phyloP scores from a whole-genome alignment of 2,888 invertebrate species.

The Morpho achilles region DNA sequence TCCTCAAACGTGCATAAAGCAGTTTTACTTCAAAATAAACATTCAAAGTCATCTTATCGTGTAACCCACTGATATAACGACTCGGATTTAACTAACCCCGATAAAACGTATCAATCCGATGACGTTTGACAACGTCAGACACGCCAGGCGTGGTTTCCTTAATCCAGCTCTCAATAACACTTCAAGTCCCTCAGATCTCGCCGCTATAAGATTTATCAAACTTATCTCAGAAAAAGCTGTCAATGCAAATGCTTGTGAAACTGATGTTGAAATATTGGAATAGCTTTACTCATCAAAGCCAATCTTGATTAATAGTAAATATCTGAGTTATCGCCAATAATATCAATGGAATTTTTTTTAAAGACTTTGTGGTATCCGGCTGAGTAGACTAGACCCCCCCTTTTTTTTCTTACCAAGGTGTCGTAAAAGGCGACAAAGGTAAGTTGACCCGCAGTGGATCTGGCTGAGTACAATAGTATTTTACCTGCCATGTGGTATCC shows the following conservation, averaged over 20 bases:
- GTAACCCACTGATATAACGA: conserved; percentile 5
- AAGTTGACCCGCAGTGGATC: too few species aligned
- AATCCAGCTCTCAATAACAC: conserved; percentile 29
- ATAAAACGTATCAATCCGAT: conserved; percentile 12
- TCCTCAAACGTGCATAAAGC: too few species aligned
- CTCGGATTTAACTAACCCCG: conserved; percentile 15
- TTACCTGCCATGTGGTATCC: too few species aligned
- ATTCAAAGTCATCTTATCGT: background rate
- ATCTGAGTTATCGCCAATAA: too few species aligned
- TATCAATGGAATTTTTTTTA: too few species aligned
- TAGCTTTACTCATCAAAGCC: background rate
- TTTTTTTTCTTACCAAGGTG: too few species aligned
- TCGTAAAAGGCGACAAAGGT: too few species aligned
- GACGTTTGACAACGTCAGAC: conserved; percentile 20
- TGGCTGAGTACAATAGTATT: too few species aligned
- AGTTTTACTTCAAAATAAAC: too few species aligned
- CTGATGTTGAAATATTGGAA: conserved; percentile 13
- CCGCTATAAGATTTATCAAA: conserved; percentile 30
- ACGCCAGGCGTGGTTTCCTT: conserved; percentile 28
- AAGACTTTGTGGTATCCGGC: too few species aligned
- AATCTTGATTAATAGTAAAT: too few species aligned
- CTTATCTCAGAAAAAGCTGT: conserved; percentile 18
- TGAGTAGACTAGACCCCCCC: too few species aligned
- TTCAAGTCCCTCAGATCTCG: conserved; percentile 22
- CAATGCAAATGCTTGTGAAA: conserved; percentile 21